Evolutionary conservation across 2,797 vertebrate species (phyloP).

Genomic region (Enteromius trimaculatus): DNA sequence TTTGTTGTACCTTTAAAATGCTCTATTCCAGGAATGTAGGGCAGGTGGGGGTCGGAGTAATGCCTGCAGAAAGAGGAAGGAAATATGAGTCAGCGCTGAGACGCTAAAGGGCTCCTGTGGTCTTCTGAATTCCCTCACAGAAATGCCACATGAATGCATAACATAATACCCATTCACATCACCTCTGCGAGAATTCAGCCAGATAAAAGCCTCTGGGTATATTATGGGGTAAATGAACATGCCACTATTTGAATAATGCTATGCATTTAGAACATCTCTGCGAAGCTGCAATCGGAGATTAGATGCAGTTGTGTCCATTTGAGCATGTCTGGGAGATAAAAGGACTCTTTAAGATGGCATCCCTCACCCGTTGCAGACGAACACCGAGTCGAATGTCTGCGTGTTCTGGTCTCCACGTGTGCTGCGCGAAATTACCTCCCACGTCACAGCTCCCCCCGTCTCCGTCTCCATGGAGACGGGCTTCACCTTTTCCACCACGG

Average conservation of each 20-base stretch:
- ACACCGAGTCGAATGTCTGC: slow-evolving; percentile 73
- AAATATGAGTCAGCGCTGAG: slow-evolving; percentile 53
- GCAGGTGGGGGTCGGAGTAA: slow-evolving; percentile 78
- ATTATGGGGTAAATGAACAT: slow-evolving; percentile 41
- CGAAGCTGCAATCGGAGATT: slow-evolving; percentile 37
- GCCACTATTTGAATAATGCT: slow-evolving; percentile 34
- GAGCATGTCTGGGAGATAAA: slow-evolving; percentile 46
- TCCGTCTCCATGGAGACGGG: slow-evolving; percentile 64
- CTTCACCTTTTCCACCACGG: slow-evolving; percentile 72
- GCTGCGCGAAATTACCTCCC: slow-evolving; percentile 75
- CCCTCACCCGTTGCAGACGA: slow-evolving; percentile 77
- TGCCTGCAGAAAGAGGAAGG: slow-evolving; percentile 70
- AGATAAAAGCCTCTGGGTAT: slow-evolving; percentile 39
- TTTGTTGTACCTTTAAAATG: slow-evolving; percentile 77
- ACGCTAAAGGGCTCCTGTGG: slow-evolving; percentile 48
- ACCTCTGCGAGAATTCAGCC: slow-evolving; percentile 24
- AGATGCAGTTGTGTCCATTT: slow-evolving; percentile 48
- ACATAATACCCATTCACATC: slow-evolving; percentile 53
- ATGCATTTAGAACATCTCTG: slow-evolving; percentile 25
- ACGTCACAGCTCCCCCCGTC: slow-evolving; percentile 58
- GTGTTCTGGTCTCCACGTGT: slow-evolving; percentile 61
- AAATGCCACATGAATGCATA: slow-evolving; percentile 50
- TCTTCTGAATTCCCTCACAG: slow-evolving; percentile 54
- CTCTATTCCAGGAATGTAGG: slow-evolving; percentile 75
- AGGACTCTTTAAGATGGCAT: slow-evolving; percentile 45